Base-by-base conservation (phyloP, 2,113 vertebrate genomes). In the Ptychochromis oligacanthus region DNA sequence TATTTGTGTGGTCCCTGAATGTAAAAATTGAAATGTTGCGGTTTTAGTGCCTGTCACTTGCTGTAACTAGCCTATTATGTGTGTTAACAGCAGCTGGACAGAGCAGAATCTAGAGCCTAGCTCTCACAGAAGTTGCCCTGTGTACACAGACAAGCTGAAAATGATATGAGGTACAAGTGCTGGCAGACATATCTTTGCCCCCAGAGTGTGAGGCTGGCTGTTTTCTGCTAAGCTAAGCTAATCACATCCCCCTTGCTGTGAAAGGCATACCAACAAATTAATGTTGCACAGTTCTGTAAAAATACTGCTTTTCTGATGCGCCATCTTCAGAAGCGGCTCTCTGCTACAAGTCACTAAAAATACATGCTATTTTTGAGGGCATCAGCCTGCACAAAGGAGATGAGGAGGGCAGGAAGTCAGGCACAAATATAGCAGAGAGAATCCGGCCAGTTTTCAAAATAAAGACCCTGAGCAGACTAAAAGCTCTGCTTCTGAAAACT, bases 1-100 rank as follows among this genome's bases (percentile, higher is more conserved):
- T 72, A 34, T 72, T n/a, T 72, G 67, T 72, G 67, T 72, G 46
- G 67, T 72, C 46, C 67, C 43, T 54, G 18, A 72, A 54, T 52
- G n/a, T 12, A 49, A 72, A 46, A 72, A 72, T 54, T 72, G 0
- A 54, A 8, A 54, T 31, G n/a, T 54, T 34, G 67, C 34, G 67
- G 24, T 70, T 70, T 52, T 70, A 52, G 65, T 31, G 17, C 49
- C 43, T 1, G 55, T 24, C 26, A 72, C 46, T 54, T n/a, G 67
- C 26, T 72, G 67, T 54, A 72, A 14, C 46, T 54, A 34, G 46
- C 26, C 11, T 3, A 0, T 34, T 54, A 52, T 28, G 31, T 34
- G 46, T 72, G 46, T 70, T n/a, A 72, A 72, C 15, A 52, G 18
- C 46, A 54, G 4, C 18, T 72, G 46, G 67, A 34, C 67, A 31